Base-by-base conservation (phyloP, 2,888 invertebrate species). In the Acrobasis repandana region DNA sequence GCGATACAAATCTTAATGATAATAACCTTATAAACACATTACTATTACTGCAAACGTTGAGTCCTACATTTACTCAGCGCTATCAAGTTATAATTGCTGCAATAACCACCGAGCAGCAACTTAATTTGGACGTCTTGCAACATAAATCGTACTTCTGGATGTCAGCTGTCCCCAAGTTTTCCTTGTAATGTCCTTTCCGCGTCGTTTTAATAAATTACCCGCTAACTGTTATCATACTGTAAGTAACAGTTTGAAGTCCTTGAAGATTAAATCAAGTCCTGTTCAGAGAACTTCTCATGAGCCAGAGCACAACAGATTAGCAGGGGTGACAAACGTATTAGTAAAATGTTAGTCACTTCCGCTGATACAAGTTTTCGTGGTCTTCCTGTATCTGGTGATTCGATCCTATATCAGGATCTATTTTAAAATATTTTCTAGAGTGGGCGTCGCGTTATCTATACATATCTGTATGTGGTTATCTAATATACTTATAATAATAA, bases 131-230 rank as follows among this genome's bases (percentile, higher is more conserved):
- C 81, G 71, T 78, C 76, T 76, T 74, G 82, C 82, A 80, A 82
- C 86, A 88, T 91, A 90, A 92, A 90, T 90, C 80, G 81, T 86
- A 86, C 88, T 90, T 85, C 82, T 81, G 79, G 87, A 88, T 89
- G 91, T 90, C 91, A 90, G 86, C 86, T 88, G 90, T 89, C 90
- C 85, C 73, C 82, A 90, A 88, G 85, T 86, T 88, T 87, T 85
- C 87, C 86, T 86, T 83, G 86, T 90, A 90, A 91, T 90, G 88
- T 89, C 88, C 84, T 86, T 82, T 82, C 79, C 75, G 79, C 77
- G 83, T 82, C 88, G 86, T 88, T 89, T 88, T 86, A 83, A 90
- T 90, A 86, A 90, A 91, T 90, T 90, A 88, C 88, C 90, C 87
- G 86, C 85, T 83, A 86, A 80, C 78, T 71, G 77, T 51, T 70